A percentile compares a stretch with the other conserved stretches of the same genome.
These are phyloP conservation scores for Antechinus flavipes DNA, from an alignment of 2,113 vertebrate species.

Conservation along the genomic window DNA sequence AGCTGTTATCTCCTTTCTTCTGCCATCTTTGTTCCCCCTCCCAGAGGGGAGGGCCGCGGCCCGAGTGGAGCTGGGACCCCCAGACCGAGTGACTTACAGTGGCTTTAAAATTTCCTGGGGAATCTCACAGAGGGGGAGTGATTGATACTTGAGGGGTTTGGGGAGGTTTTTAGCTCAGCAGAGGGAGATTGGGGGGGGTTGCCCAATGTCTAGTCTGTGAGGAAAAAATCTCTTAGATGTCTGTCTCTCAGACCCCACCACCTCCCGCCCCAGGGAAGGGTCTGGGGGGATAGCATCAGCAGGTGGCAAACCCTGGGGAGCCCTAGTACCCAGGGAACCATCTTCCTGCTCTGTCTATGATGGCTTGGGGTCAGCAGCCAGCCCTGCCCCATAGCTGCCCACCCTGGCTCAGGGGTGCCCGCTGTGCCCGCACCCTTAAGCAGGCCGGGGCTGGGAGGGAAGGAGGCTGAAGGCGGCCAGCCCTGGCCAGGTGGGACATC, in stretches of 20 bases:
- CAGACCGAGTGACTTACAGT: neutral
- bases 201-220: neutral
- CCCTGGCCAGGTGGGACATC: too few relatives aligned
- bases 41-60: neutral
- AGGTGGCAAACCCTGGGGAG: slow-evolving; percentile 30
- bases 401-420: slow-evolving; percentile 56
- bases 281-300: neutral
- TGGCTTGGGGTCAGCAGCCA: neutral
- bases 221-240: neutral
- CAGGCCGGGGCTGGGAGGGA: neutral
- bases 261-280: neutral
- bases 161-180: neutral
- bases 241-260: neutral
- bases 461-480: too few relatives aligned
- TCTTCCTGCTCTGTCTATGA: neutral
- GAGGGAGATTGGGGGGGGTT: neutral
- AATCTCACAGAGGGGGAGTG: neutral
- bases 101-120: neutral
- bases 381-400: slow-evolving; percentile 30
- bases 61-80: neutral
- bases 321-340: neutral
- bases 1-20: neutral
- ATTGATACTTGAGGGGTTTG: neutral
- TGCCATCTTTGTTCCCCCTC: neutral
- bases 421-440: slow-evolving; percentile 67